Evolutionary conservation across 2,888 invertebrate genomes (phyloP).

Genomic region (Eupithecia abbreviata): DNA sequence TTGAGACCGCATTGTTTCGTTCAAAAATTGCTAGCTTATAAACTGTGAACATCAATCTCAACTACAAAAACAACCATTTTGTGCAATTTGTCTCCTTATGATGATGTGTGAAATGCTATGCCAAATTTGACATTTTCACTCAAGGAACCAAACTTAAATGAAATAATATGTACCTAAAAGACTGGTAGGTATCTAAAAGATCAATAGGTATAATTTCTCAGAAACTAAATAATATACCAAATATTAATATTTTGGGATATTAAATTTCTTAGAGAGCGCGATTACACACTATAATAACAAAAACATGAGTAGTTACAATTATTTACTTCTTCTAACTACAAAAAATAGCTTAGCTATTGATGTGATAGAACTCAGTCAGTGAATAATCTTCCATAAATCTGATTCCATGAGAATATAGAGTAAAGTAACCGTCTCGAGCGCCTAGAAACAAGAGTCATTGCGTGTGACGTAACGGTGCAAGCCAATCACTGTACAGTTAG

Average conservation of each 20-base stretch:
- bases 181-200: too few species aligned
- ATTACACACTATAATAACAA: too few species aligned
- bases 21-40: not conserved
- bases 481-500: slow-evolving; percentile 36
- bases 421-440: slow-evolving; percentile 14
- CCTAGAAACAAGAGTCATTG: slow-evolving; percentile 37
- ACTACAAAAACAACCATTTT: not conserved
- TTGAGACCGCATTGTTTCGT: not conserved
- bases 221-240: too few species aligned
- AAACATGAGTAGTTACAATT: too few species aligned
- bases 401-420: slow-evolving; percentile 3
- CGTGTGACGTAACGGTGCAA: slow-evolving; percentile 48
- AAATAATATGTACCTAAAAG: not conserved
- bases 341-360: not conserved
- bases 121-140: not conserved
- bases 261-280: too few species aligned
- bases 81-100: too few species aligned
- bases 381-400: not conserved
- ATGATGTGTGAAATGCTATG: not conserved
- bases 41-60: too few species aligned
- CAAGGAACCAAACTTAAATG: too few species aligned
- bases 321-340: not conserved
- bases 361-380: not conserved
- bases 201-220: too few species aligned
- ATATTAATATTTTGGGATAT: too few species aligned